phyloP scores from a whole-genome alignment of 2,888 invertebrate species.

The Drosophila prostipennis region DNA sequence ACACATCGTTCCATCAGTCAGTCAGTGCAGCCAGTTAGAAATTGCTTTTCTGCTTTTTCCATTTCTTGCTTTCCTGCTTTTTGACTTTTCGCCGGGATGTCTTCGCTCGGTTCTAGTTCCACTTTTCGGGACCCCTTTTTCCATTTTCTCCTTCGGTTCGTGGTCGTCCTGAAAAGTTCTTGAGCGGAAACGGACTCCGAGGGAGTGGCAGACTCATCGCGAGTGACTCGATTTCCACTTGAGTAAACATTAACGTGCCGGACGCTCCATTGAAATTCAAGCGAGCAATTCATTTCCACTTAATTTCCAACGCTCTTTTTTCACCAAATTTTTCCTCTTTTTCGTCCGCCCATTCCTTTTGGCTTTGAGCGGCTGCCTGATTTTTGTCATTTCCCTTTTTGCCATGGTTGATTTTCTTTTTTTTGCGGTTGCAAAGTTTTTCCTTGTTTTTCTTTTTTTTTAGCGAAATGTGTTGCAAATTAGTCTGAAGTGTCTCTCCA shows the following conservation, averaged over 20 bases:
- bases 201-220: conserved; percentile 44
- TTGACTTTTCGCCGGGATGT: conserved; percentile 23
- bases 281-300: conserved; percentile 81
- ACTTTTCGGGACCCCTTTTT: conserved; percentile 20
- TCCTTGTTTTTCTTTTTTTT: conserved; percentile 24
- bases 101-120: conserved; percentile 21
- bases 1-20: conserved; percentile 48
- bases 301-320: conserved; percentile 74
- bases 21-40: conserved; percentile 45
- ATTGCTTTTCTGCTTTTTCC: conserved; percentile 31
- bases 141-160: conserved; percentile 32
- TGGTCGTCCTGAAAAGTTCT: conserved; percentile 64
- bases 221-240: conserved; percentile 79
- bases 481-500: conserved; percentile 70
- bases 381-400: conserved; percentile 67
- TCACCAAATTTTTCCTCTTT: conserved; percentile 8
- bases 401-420: conserved; percentile 24
- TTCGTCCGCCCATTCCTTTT: conserved; percentile 17
- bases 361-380: conserved; percentile 45
- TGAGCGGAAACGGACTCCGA: conserved; percentile 62
- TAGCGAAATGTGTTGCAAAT: conserved; percentile 68
- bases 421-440: conserved; percentile 25
- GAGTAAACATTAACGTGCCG: conserved; percentile 81
- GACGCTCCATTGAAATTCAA: conserved; percentile 79
- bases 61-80: conserved; percentile 18